phyloP scores from a whole-genome alignment of 2,888 invertebrate species.

The Linyphia triangularis region DNA sequence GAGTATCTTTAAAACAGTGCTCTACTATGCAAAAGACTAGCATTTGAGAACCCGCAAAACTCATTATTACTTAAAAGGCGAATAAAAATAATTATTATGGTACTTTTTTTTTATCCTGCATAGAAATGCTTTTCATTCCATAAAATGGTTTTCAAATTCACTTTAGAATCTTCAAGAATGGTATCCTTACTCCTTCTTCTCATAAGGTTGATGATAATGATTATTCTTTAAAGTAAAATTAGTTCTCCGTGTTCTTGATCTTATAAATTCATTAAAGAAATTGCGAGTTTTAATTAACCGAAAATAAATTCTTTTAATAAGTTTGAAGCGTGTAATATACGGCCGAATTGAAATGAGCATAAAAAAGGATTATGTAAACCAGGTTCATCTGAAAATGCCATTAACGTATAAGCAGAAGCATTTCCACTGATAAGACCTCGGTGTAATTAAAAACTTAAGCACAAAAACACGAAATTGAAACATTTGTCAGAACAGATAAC shows the following conservation, averaged over 20 bases:
- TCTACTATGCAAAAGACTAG: not conserved
- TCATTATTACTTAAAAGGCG: conserved; percentile 39
- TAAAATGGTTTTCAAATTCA: conserved; percentile 17
- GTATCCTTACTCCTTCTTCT: not conserved
- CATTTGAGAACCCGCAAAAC: conserved; percentile 21
- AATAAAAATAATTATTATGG: conserved; percentile 40
- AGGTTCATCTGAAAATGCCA: not conserved
- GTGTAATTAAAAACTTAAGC: conserved; percentile 4
- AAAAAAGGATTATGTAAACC: conserved; percentile 21
- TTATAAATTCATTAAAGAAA: conserved; percentile 40
- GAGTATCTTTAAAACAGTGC: not conserved
- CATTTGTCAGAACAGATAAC: conserved; percentile 7
- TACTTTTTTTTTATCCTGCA: not conserved
- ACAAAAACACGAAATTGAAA: not conserved
- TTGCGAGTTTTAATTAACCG: conserved; percentile 33
- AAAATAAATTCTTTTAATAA: conserved; percentile 46
- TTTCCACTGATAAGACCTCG: not conserved
- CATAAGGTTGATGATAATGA: conserved; percentile 25
- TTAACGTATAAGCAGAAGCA: not conserved
- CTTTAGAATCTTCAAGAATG: conserved; percentile 14
- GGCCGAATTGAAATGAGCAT: not conserved
- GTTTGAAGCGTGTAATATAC: not conserved
- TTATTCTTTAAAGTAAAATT: conserved; percentile 38
- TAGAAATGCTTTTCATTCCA: conserved; percentile 19
- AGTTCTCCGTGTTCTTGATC: conserved; percentile 13